Conservation (phyloP, 2,888 invertebrate species). For the Apamea sordens region DNA sequence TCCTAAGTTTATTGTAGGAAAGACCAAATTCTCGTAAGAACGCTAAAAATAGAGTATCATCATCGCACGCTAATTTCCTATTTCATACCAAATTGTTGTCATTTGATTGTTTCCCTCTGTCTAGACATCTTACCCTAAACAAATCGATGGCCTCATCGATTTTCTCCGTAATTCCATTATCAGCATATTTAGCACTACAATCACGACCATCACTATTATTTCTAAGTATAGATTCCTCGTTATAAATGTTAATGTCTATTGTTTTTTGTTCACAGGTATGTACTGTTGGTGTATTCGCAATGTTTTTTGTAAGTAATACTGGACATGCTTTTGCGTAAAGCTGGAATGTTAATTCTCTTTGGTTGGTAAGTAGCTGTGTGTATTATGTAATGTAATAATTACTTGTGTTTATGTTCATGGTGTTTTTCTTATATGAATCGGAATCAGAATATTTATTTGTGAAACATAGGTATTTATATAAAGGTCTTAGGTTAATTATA, state of each 20-base stretch:
- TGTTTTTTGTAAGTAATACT: slow-evolving; percentile 41
- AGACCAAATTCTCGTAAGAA: neutral
- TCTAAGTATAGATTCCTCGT: slow-evolving; percentile 32
- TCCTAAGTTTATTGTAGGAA: neutral
- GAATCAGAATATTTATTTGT: no score
- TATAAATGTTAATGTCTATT: slow-evolving; percentile 48
- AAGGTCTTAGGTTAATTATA: no score
- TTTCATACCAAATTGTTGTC: neutral
- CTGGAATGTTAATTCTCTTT: slow-evolving; percentile 1
- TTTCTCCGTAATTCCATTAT: slow-evolving; percentile 37
- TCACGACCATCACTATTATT: slow-evolving; percentile 39
- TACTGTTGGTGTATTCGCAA: slow-evolving; percentile 12
- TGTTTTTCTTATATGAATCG: neutral
- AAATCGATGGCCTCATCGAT: slow-evolving; percentile 22
- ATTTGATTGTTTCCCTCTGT: neutral
- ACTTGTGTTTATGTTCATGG: neutral
- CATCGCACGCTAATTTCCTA: neutral
- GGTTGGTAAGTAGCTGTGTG: slow-evolving; percentile 14
- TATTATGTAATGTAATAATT: slow-evolving; percentile 3
- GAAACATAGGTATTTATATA: no score
- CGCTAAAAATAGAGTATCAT: neutral
- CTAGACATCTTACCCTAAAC: neutral
- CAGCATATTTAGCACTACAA: slow-evolving; percentile 13
- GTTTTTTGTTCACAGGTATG: slow-evolving; percentile 64
- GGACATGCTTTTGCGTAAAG: slow-evolving; percentile 28